Evolutionary conservation across 2,797 vertebrate species (phyloP).

Genomic region (Xiphorhynchus erythropygius): DNA sequence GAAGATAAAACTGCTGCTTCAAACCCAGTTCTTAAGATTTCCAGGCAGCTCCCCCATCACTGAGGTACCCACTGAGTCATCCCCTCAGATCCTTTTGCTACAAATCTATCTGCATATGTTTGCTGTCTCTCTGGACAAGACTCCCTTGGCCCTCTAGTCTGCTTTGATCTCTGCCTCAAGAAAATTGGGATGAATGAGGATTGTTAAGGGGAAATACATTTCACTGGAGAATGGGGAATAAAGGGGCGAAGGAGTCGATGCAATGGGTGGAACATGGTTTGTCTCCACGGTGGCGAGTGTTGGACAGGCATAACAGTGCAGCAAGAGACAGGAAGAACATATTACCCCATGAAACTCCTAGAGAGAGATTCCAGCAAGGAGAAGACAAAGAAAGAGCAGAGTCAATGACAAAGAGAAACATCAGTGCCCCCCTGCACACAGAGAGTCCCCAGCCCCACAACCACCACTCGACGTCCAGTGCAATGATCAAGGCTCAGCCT

Average conservation of each 20-base stretch:
- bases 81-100: background rate
- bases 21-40: background rate
- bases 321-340: conserved; percentile 78
- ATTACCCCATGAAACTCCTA: conserved; percentile 99
- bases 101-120: background rate
- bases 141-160: background rate
- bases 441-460: background rate
- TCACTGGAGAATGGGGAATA: conserved; percentile 10
- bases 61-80: background rate
- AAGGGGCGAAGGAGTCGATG: conserved; percentile 1
- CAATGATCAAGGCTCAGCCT: background rate
- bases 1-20: background rate
- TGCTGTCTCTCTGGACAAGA: background rate
- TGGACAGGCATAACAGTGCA: conserved; percentile 70
- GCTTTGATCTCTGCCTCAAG: background rate
- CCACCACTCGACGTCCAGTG: background rate
- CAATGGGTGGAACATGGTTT: conserved; percentile 33
- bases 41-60: background rate
- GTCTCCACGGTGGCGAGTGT: background rate
- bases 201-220: conserved; percentile 12
- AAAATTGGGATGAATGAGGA: background rate
- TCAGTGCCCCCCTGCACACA: conserved; percentile 64
- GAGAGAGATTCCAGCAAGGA: conserved; percentile 81
- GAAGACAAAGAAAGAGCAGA: conserved; percentile 79
- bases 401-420: conserved; percentile 73